Evolutionary conservation across 2,888 invertebrate species (phyloP).

Genomic region (Chirona hameri): DNA sequence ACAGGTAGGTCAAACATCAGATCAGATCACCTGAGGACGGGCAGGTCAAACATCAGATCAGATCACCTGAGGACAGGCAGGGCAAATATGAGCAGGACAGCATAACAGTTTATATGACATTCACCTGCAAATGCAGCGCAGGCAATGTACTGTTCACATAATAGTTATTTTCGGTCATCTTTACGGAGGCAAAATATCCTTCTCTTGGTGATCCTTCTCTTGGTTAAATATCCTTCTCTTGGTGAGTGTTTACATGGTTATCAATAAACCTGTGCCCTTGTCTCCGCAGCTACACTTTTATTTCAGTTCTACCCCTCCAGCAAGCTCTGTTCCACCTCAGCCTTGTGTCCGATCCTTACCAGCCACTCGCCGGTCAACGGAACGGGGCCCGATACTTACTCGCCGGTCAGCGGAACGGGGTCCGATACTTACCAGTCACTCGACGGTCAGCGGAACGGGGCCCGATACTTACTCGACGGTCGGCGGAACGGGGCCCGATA

Average conservation of each 20-base stretch:
- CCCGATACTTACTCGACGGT: background rate
- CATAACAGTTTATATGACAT: no score
- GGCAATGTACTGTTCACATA: no score
- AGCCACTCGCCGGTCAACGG: conserved; percentile 28
- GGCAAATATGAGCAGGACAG: background rate
- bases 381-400: conserved; percentile 9
- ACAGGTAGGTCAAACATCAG: conserved; percentile 46
- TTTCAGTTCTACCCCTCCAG: no score
- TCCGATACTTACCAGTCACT: background rate
- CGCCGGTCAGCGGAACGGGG: conserved; percentile 30
- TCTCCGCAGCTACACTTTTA: no score
- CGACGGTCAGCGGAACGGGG: conserved; percentile 29
- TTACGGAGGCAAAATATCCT: no score
- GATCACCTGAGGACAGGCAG: background rate
- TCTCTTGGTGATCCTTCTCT: no score
- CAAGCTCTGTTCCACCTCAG: no score
- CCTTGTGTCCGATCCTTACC: background rate
- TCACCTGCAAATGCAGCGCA: background rate
- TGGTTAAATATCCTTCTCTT: no score
- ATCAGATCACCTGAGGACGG: conserved; percentile 48
- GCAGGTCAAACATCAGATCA: conserved; percentile 48
- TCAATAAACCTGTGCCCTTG: no score
- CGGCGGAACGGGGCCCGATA: no score
- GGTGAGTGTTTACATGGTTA: no score
- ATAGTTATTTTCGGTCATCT: no score